Conservation (phyloP, 1,140 invertebrate species). For the Saccostrea cuccullata region DNA sequence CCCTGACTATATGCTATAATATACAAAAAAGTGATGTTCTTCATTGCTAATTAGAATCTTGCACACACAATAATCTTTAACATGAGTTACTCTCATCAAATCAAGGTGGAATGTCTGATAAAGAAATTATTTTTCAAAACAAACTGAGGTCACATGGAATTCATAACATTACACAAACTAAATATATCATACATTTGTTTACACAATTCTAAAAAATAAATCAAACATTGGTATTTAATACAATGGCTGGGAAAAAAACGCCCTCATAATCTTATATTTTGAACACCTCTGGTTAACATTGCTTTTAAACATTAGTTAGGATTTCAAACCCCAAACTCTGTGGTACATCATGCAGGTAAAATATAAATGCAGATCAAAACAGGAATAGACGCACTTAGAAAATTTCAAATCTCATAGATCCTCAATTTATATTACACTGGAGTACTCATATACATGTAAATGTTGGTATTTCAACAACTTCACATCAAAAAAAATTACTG, state of each 20-base stretch:
- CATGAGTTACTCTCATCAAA: not conserved
- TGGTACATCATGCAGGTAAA: not conserved
- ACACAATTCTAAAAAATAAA: not conserved
- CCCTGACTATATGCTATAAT: not conserved
- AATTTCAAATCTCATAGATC: not conserved
- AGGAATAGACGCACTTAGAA: not conserved
- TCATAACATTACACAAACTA: not conserved
- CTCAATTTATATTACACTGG: not conserved
- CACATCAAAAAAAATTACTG: too few species aligned
- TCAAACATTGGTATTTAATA: not conserved
- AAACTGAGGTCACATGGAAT: not conserved
- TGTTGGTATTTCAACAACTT: too few species aligned
- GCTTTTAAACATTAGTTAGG: not conserved
- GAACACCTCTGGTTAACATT: constrained; percentile 13
- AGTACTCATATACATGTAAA: too few species aligned
- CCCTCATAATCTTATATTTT: not conserved
- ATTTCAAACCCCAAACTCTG: not conserved
- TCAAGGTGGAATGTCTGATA: not conserved
- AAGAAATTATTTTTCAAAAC: not conserved
- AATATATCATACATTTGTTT: not conserved
- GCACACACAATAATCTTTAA: not conserved
- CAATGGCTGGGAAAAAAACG: not conserved
- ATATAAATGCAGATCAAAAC: not conserved
- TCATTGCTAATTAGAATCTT: not conserved
- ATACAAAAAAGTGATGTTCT: not conserved